Conservation (phyloP, 1,140 invertebrate species). For the Panagrolaimus sp. region DNA sequence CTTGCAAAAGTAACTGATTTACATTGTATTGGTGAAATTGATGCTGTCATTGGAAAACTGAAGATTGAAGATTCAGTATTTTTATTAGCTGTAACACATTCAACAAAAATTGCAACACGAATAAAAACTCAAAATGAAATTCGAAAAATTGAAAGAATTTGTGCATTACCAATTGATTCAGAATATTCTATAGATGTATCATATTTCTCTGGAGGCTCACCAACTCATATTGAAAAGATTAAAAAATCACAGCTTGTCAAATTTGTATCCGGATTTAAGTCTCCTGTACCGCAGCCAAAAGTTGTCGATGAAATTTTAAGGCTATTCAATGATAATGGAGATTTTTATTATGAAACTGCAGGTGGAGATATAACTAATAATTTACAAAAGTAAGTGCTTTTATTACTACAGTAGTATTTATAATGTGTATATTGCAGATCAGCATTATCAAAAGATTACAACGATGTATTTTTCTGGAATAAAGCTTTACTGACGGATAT, state of each 20-base stretch:
- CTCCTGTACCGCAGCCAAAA: conserved; percentile 1
- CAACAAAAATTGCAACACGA: conserved; percentile 18
- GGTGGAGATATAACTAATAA: neutral
- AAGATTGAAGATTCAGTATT: conserved; percentile 14
- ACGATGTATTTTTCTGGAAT: conserved; percentile 33
- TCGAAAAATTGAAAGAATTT: conserved; percentile 34
- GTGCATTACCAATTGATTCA: conserved; percentile 38
- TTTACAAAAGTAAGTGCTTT: neutral
- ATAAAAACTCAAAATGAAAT: conserved; percentile 15
- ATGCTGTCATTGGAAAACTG: conserved; percentile 30
- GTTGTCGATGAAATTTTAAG: conserved; percentile 47
- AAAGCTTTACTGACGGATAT: conserved; percentile 30
- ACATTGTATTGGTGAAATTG: conserved; percentile 30
- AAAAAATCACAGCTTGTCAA: conserved; percentile 43
- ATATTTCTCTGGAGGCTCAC: neutral
- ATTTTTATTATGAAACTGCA: conserved; percentile 37
- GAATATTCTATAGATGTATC: conserved; percentile 15
- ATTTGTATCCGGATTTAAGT: conserved; percentile 22
- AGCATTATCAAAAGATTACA: too few relatives aligned
- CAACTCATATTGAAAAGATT: conserved; percentile 14
- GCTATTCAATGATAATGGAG: conserved; percentile 49
- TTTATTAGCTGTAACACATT: conserved; percentile 28
- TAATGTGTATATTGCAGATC: neutral
- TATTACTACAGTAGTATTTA: neutral
- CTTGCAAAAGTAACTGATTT: conserved; percentile 34